Evolutionary conservation across 2,888 invertebrate species (phyloP).

Genomic region (Malacosoma neustria): DNA sequence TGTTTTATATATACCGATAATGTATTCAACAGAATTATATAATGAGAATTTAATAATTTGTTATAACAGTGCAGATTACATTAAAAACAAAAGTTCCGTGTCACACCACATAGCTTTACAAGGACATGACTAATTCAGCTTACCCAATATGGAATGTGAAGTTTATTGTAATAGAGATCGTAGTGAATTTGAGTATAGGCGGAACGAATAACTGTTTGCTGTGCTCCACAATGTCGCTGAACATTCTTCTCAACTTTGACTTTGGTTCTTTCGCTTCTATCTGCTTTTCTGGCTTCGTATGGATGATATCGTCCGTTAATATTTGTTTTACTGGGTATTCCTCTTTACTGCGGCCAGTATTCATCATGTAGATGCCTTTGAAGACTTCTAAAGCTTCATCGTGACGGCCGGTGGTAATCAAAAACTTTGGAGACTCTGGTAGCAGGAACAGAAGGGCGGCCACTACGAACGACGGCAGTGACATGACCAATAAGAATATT

Average conservation of each 20-base stretch:
- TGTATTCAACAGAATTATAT: too few relatives aligned
- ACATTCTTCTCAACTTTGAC: constrained; percentile 82
- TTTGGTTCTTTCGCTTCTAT: constrained; percentile 75
- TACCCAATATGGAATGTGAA: constrained; percentile 95
- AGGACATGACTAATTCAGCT: too few relatives aligned
- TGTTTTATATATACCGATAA: too few relatives aligned
- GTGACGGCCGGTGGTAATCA: constrained; percentile 84
- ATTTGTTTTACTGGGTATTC: constrained; percentile 85
- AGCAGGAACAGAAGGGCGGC: constrained; percentile 86
- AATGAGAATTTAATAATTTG: too few relatives aligned
- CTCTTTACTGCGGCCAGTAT: constrained; percentile 84
- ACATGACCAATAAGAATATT: constrained; percentile 91
- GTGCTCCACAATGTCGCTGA: constrained; percentile 85
- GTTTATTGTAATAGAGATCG: constrained; percentile 91
- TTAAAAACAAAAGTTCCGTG: too few relatives aligned
- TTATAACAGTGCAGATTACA: too few relatives aligned
- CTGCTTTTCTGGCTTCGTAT: constrained; percentile 72
- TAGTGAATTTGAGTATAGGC: constrained; percentile 87
- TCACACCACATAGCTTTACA: too few relatives aligned
- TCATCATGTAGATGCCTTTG: constrained; percentile 85
- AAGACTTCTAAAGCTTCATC: constrained; percentile 89
- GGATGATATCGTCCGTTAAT: constrained; percentile 73
- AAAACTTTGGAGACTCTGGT: constrained; percentile 94
- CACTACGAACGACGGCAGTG: constrained; percentile 90
- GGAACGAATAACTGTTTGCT: constrained; percentile 87